Evolutionary conservation across 1,140 invertebrate species (phyloP).

Genomic region (Drosophila erecta): DNA sequence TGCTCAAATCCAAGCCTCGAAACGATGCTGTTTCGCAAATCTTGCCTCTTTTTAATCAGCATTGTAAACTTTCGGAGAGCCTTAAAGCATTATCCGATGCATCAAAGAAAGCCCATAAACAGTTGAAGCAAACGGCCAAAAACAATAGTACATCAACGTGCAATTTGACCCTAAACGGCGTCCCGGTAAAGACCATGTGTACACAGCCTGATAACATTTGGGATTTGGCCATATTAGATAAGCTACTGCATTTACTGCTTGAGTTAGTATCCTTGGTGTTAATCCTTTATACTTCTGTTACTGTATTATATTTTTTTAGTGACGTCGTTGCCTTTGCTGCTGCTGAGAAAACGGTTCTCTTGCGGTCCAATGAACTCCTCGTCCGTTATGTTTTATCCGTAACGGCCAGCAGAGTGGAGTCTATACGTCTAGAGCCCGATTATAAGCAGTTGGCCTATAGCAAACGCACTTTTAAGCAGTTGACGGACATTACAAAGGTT

Average conservation of each 20-base stretch:
- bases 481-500: conserved; percentile 80
- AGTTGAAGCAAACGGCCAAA: conserved; percentile 31
- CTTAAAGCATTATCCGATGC: conserved; percentile 41
- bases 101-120: conserved; percentile 64
- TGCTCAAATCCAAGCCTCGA: conserved; percentile 59
- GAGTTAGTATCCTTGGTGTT: conserved; percentile 52
- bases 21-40: conserved; percentile 64
- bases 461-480: conserved; percentile 64
- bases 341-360: conserved; percentile 37
- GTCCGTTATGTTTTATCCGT: conserved; percentile 71
- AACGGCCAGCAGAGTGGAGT: conserved; percentile 52
- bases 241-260: conserved; percentile 63
- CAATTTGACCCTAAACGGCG: conserved; percentile 68
- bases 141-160: conserved; percentile 29
- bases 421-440: conserved; percentile 67
- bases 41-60: conserved; percentile 69
- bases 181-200: conserved; percentile 61
- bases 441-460: conserved; percentile 79
- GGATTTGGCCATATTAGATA: conserved; percentile 71
- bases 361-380: conserved; percentile 61
- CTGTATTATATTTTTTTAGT: conserved; percentile 26
- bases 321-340: conserved; percentile 74
- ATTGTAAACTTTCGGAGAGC: conserved; percentile 55
- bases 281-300: too few species aligned
- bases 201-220: conserved; percentile 74